These are phyloP conservation scores for Dryadula phaetusa DNA, from an alignment of 2,888 invertebrate species.

Conservation along the genomic window DNA sequence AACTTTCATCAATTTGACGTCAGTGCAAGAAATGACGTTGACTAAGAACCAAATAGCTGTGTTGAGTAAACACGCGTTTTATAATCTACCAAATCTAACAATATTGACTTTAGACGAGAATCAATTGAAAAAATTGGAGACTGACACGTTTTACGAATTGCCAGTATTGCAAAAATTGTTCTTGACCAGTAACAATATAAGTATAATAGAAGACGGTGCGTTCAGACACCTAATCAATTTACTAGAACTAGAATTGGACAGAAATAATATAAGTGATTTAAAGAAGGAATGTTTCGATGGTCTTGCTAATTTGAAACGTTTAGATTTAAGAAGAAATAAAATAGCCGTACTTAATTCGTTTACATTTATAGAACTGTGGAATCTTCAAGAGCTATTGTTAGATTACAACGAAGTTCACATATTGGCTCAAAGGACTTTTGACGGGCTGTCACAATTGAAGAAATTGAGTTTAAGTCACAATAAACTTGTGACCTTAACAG, in stretches of 20 bases:
- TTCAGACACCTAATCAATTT: slow-evolving; percentile 90
- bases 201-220: slow-evolving; percentile 92
- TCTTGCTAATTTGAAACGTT: slow-evolving; percentile 87
- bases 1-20: slow-evolving; percentile 90
- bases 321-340: slow-evolving; percentile 90
- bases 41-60: slow-evolving; percentile 88
- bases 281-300: slow-evolving; percentile 91
- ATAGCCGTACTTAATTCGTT: slow-evolving; percentile 90
- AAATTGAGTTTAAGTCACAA: slow-evolving; percentile 90
- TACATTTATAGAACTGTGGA: slow-evolving; percentile 91
- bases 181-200: slow-evolving; percentile 94
- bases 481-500: slow-evolving; percentile 87
- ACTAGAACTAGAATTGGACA: slow-evolving; percentile 91
- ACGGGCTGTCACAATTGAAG: slow-evolving; percentile 88
- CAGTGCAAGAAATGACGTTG: slow-evolving; percentile 87
- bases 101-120: slow-evolving; percentile 90
- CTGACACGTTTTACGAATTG: slow-evolving; percentile 89
- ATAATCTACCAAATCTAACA: slow-evolving; percentile 88
- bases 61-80: slow-evolving; percentile 88
- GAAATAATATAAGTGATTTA: slow-evolving; percentile 89
- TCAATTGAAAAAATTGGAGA: slow-evolving; percentile 88
- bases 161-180: slow-evolving; percentile 89
- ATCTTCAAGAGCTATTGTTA: slow-evolving; percentile 87
- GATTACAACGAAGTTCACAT: slow-evolving; percentile 89
- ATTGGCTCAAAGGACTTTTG: slow-evolving; percentile 90